Evolutionary conservation across 2,888 invertebrate species (phyloP), one percentile per base, ranked within the genome.

Genomic region (Amblyjoppa fuscipennis): DNA sequence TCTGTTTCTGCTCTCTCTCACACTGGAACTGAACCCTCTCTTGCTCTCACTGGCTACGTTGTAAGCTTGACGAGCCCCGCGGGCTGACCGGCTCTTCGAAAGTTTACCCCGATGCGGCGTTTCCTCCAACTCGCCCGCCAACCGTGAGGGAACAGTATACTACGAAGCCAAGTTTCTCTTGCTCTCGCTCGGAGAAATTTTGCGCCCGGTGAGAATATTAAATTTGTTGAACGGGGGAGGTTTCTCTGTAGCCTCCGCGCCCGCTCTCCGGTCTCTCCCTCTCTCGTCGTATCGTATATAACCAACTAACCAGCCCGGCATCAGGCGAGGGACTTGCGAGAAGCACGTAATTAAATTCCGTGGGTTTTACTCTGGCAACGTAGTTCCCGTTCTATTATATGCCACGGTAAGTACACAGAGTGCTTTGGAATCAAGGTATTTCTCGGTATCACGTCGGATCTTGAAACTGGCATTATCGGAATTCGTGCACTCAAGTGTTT

Each of bases 31-130:
- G 9, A 34, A 9, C 41, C 51, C 25, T 61, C 49, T 49, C 3
- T 34, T 13, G 25, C 38, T 81, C 81, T 83, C 69, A 76, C 73
- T 75, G 87, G 83, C 79, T 83, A 80, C 71, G 84, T 83, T 38
- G 49, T 56, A 90, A 91, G 92, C 92, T 92, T 93, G 93, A 93
- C 91, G 91, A 93, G 93, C 92, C 93, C 91, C 91, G 90, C 92
- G 91, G 93, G 93, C 92, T 92, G 92, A 92, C 90, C 89, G 91
- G 91, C 89, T 88, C 86, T 77, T 87, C 90, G 87, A 90, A 91
- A 92, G 91, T 93, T 92, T 91, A 88, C 87, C 75, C 76, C 61
- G 68, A 71, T 71, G 79, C 71, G 81, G 90, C 92, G 91, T 91
- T 92, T 90, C 85, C 79, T 77, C 31, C 53, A 68, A 78, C 84